Evolutionary conservation across 2,113 vertebrate genomes (phyloP), one percentile per base, ranked within the genome.

Genomic region (Ifrita kowaldi): DNA sequence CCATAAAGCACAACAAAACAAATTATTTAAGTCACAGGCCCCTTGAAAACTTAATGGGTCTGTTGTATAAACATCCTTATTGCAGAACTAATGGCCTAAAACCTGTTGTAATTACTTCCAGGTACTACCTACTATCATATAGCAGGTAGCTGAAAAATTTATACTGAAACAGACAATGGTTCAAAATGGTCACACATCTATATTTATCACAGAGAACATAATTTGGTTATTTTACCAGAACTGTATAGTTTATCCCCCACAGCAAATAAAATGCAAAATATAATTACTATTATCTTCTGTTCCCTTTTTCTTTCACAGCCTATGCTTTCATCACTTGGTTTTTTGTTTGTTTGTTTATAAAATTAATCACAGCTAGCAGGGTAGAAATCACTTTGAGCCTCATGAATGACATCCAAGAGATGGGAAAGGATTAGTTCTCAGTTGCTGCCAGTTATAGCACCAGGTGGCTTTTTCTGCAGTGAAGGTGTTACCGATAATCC

Each of bases 401-500:
- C 97, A 97, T 99, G 98, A 99, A 99, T 99, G 98, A 99, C 98
- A 99, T 99, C 98, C 98, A 98, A 98, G 98, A 99, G 99, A 99
- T 98, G 99, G 98, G 98, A 99, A 98, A 94, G 99, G 99, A 99
- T 99, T 99, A 99, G 98, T 98, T 98, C 98, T 97, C 98, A 98
- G 98, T 98, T 97, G 98, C 98, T 99, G 98, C 98, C 99, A 99
- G 99, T 99, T 99, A 98, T 97, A 99, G 98, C 98, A 95, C 99
- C 99, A 99, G 99, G 99, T 99, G 99, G 99, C 98, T 99, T 98
- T 98, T 98, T 98, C 98, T 98, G 97, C 98, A 97, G 98, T 96
- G 98, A 99, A 99, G 99, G 99, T 99, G 99, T 99, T 99, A 99
- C 98, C 95, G 98, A 98, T 99, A 99, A 99, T 99, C 99, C 98